Evolutionary conservation across 2,888 invertebrate genomes (phyloP), one percentile per base, ranked within the genome.

Genomic region (Nomada goodeniana): DNA sequence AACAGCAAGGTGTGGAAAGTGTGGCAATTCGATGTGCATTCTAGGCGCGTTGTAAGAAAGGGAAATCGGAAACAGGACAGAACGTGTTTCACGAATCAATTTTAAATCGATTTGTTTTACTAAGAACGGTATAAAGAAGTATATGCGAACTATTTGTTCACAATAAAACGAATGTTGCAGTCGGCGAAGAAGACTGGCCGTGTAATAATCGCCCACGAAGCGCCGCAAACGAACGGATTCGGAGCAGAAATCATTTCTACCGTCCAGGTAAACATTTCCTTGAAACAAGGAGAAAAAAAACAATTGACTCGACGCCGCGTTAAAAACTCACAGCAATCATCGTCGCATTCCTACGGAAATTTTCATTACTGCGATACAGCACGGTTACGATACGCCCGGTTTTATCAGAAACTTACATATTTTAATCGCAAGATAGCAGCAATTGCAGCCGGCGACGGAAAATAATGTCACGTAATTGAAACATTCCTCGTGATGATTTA

Each of bases 151-250:
- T 36, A 36, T 36, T 36, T 36, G 36, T 7, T 5, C 36, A 5
- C 7, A 69, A 44, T 55, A 23, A 68, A n/a, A 36, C 47, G 44
- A 85, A 85, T 82, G 76, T 96, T 96, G 18, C 94, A 99, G 99
- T 99, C 99, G 0, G 99, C 97, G 50, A 96, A 96, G 93, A 99
- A 99, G 95, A 99, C 99, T 0, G 99, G 99, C 1, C 96, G 98
- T 11, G 96, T 97, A 42, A 93, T 99, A 60, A 95, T 99, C 44
- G 96, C 99, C 0, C 99, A 99, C 94, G 99, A 99, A 94, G 99
- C 99, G 0, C 99, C 99, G 0, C 94, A 98, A 72, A 99, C 99
- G 0, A 96, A 96, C 86, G 99, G 99, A 15, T 99, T 99, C 94
- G 99, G 98, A 0, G 97, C 98, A 2, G 99, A 99, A 94, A 94